Percentiles rank a stretch among this genome's conserved stretches.
Evolutionary conservation across 2,113 vertebrate species (phyloP).

Genomic region (Otus sunia): DNA sequence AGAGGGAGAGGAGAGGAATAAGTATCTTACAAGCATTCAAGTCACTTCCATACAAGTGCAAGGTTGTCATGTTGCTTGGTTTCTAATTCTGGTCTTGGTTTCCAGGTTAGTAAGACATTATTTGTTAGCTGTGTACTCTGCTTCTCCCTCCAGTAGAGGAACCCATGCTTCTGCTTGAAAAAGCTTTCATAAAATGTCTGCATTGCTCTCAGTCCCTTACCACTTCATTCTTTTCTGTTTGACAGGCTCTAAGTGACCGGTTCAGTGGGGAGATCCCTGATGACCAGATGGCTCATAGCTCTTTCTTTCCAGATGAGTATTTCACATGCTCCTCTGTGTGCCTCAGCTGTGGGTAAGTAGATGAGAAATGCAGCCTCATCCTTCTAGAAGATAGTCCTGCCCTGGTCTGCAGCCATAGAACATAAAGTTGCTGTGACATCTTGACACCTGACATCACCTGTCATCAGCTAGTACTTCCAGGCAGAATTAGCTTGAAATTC

Average conservation of each 20-base stretch:
- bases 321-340: constrained; percentile 95
- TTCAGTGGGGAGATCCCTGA: constrained; percentile 95
- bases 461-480: not conserved
- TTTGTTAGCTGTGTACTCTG: not conserved
- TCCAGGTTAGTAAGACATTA: not conserved
- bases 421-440: not conserved
- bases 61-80: not conserved
- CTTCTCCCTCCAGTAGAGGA: not conserved
- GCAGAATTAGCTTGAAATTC: not conserved
- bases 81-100: not conserved
- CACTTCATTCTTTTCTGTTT: not conserved
- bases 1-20: not conserved
- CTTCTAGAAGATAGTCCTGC: not conserved
- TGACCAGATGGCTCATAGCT: constrained; percentile 92
- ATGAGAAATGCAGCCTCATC: not conserved
- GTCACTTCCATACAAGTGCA: not conserved
- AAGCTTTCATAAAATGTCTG: not conserved
- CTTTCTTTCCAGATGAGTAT: constrained; percentile 98
- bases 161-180: not conserved
- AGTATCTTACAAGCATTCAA: not conserved
- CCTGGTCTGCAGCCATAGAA: not conserved
- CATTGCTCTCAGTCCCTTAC: not conserved
- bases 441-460: not conserved
- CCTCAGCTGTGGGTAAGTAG: constrained; percentile 94
- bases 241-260: constrained; percentile 91